phyloP scores from a whole-genome alignment of 92 coral and sea anemone genomes.

The Siderastrea radians region DNA sequence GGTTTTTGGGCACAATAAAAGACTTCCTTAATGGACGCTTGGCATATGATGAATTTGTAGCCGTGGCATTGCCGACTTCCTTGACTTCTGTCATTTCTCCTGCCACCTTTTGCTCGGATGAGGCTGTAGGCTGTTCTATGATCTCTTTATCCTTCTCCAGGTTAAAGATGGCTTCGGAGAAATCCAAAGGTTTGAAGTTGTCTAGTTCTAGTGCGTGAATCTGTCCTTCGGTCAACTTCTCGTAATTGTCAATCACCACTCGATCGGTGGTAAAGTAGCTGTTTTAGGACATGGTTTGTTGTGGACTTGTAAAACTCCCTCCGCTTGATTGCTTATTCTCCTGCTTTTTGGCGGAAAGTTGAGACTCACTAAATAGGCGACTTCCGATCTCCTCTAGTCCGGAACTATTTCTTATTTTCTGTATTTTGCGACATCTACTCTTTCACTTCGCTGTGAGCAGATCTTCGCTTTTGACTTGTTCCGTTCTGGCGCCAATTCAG shows the following conservation, averaged over 20 bases:
- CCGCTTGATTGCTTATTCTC: neutral
- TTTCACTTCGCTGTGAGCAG: neutral
- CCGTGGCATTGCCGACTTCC: neutral
- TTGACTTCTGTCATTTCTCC: neutral
- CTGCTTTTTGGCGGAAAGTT: neutral
- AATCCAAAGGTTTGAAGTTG: slow-evolving; percentile 22
- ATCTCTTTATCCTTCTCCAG: neutral
- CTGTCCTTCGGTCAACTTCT: neutral
- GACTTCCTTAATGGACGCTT: neutral
- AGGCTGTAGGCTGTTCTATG: neutral
- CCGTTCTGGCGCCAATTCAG: no score
- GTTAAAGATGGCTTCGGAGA: neutral
- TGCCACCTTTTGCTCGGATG: neutral
- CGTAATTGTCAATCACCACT: neutral
- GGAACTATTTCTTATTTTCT: neutral
- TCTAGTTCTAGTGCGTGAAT: neutral
- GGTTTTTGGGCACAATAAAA: neutral
- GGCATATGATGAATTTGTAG: neutral
- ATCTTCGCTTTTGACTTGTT: no score
- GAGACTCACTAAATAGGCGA: neutral
- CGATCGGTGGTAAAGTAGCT: neutral
- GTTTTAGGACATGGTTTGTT: neutral
- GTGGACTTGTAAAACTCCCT: neutral
- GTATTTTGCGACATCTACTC: neutral
- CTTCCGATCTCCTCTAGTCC: neutral